Evolutionary conservation across 1,140 invertebrate species (phyloP).

Genomic region (Pectinophora gossypiella): DNA sequence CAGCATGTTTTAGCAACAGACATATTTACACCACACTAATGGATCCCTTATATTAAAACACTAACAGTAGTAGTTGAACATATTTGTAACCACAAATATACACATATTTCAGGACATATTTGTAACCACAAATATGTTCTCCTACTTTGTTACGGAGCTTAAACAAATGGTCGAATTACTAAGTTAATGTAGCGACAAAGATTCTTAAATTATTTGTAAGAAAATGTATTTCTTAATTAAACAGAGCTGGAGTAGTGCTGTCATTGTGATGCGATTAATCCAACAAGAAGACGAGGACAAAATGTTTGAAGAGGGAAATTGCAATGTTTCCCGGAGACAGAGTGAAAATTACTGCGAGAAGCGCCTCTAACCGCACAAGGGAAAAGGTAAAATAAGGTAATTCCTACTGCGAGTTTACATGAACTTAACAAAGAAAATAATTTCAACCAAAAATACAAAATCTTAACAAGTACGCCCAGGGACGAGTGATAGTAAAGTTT

Average conservation of each 20-base stretch:
- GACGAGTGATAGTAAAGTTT: background rate
- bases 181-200: background rate
- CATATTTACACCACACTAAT: no score
- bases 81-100: no score
- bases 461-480: background rate
- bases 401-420: background rate
- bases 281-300: constrained; percentile 22
- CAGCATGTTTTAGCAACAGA: no score
- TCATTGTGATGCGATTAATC: constrained; percentile 31
- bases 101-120: no score
- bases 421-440: background rate
- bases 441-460: background rate
- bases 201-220: background rate
- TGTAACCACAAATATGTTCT: no score
- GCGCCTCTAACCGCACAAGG: background rate
- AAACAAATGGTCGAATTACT: background rate
- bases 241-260: background rate
- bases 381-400: background rate
- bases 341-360: constrained; percentile 24
- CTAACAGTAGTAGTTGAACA: no score
- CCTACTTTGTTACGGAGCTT: no score
- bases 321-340: constrained; percentile 21
- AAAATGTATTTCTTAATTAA: background rate
- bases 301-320: constrained; percentile 41
- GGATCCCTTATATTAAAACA: no score